Evolutionary conservation across 2,797 vertebrate genomes (phyloP).

Genomic region (Macropodus opercularis): DNA sequence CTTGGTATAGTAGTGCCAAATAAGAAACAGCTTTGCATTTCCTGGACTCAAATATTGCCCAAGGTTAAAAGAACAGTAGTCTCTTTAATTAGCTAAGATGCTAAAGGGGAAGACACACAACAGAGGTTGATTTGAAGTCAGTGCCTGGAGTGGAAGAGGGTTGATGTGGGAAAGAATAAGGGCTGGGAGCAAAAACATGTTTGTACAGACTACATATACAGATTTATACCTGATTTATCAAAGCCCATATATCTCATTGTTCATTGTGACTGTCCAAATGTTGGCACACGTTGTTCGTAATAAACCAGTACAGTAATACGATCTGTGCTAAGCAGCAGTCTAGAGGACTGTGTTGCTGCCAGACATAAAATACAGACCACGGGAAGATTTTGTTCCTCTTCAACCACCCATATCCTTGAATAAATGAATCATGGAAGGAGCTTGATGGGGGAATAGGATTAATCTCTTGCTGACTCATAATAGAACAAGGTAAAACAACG

Average conservation of each 20-base stretch:
- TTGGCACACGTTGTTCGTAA: background rate
- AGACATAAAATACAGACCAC: background rate
- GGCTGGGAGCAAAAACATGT: background rate
- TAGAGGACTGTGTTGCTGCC: background rate
- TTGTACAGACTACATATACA: background rate
- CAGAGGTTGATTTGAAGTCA: background rate
- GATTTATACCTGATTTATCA: background rate
- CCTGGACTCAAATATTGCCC: no score
- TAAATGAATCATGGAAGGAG: background rate
- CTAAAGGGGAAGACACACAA: no score
- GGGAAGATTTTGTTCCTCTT: background rate
- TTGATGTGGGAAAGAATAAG: background rate
- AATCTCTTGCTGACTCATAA: constrained; percentile 1
- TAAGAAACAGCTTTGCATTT: background rate
- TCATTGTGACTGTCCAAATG: background rate
- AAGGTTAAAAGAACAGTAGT: no score
- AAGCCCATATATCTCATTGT: background rate
- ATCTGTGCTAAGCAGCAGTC: background rate
- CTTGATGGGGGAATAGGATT: background rate
- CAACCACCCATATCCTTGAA: constrained; percentile 1
- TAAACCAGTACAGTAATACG: background rate
- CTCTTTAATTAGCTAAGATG: background rate
- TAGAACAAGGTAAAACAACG: background rate
- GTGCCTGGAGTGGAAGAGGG: background rate
- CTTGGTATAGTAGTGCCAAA: background rate